Conservation (phyloP, 2,888 invertebrate species). For the Tipula unca region DNA sequence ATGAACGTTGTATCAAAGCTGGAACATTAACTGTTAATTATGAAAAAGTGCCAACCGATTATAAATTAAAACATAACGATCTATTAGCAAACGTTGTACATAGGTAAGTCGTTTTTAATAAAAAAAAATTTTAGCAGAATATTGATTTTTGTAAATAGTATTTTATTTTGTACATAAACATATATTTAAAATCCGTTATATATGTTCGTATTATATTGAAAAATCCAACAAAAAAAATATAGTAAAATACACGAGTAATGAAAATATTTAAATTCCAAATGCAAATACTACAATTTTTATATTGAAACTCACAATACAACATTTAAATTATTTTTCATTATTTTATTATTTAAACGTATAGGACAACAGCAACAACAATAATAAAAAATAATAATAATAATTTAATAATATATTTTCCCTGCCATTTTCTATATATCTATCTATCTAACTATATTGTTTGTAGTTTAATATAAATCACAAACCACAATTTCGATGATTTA, state of each 20-base stretch:
- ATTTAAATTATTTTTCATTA: not conserved
- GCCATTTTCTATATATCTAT: not conserved
- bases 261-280: not conserved
- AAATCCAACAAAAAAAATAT: not conserved
- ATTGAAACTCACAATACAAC: not conserved
- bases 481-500: not conserved
- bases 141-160: not conserved
- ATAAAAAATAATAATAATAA: not conserved
- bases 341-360: not conserved
- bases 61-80: slow-evolving; percentile 87
- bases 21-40: slow-evolving; percentile 92
- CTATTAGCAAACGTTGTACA: slow-evolving; percentile 87
- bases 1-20: slow-evolving; percentile 82
- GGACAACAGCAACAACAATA: not conserved
- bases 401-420: not conserved
- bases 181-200: slow-evolving; percentile 26
- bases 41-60: slow-evolving; percentile 82
- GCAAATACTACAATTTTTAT: not conserved
- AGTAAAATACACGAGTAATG: not conserved
- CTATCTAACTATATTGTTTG: not conserved
- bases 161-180: not conserved
- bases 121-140: not conserved
- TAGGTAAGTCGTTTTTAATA: slow-evolving; percentile 57
- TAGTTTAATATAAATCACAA: not conserved
- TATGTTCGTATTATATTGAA: not conserved